Conservation (phyloP, 2,888 invertebrate genomes). For the Villa cingulata region DNA sequence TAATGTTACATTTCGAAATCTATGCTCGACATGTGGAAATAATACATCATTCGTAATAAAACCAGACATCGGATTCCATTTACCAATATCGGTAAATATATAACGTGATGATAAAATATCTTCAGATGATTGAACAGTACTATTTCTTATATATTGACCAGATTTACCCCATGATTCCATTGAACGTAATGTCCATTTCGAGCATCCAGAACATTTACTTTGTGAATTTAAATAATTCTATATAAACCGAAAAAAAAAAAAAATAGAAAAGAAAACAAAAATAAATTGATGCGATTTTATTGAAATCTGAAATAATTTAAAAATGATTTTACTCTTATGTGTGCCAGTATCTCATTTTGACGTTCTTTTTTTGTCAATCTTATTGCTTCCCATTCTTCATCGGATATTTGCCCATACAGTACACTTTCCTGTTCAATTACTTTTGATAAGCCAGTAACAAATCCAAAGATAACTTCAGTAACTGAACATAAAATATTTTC, state of each 20-base stretch:
- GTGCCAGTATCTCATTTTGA: conserved; percentile 43
- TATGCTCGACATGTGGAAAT: conserved; percentile 67
- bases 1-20: conserved; percentile 59
- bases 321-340: conserved; percentile 42
- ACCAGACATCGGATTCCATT: conserved; percentile 61
- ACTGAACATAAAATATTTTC: conserved; percentile 54
- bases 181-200: conserved; percentile 42
- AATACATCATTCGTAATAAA: conserved; percentile 51
- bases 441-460: conserved; percentile 53
- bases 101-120: conserved; percentile 12
- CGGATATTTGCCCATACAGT: conserved; percentile 59
- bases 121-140: background rate
- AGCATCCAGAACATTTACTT: conserved; percentile 41
- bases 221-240: conserved; percentile 26
- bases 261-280: too few relatives aligned
- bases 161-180: conserved; percentile 45
- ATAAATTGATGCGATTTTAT: background rate
- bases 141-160: conserved; percentile 22
- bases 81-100: conserved; percentile 44
- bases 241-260: too few relatives aligned
- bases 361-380: conserved; percentile 51
- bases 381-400: conserved; percentile 76
- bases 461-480: conserved; percentile 50
- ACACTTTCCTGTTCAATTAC: conserved; percentile 57
- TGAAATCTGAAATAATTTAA: background rate